Conservation (phyloP, 37 sponge, comb jelly and placozoan species). For the Eunapius fragilis region DNA sequence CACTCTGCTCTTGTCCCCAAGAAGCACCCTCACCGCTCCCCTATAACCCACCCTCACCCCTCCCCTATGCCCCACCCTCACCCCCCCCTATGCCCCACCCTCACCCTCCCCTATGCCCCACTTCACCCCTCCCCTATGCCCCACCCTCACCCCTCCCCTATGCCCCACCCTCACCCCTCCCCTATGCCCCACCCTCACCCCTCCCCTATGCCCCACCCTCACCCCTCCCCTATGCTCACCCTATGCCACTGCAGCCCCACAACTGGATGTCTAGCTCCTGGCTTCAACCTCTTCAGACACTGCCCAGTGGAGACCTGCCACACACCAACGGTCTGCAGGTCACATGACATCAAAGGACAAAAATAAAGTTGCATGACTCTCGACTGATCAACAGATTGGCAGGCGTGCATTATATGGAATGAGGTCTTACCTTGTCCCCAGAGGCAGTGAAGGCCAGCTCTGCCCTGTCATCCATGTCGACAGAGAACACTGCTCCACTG, state of each 20-base stretch:
- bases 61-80: conserved; percentile 24
- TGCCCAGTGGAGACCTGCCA: conserved; percentile 57
- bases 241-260: conserved; percentile 49
- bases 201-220: neutral
- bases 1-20: neutral
- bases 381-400: neutral
- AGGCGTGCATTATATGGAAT: neutral
- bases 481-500: conserved; percentile 72
- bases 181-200: neutral
- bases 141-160: conserved; percentile 52
- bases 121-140: neutral
- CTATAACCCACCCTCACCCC: neutral
- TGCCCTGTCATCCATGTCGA: conserved; percentile 57
- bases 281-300: conserved; percentile 43
- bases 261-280: conserved; percentile 41
- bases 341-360: neutral
- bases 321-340: conserved; percentile 50
- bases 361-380: no score
- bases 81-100: neutral
- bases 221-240: conserved; percentile 28
- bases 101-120: neutral
- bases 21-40: neutral
- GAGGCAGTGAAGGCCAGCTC: conserved; percentile 65
- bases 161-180: no score
- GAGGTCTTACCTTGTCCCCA: conserved; percentile 62